Evolutionary conservation across 2,888 invertebrate genomes (phyloP).

Genomic region (Pegoplata infirma): DNA sequence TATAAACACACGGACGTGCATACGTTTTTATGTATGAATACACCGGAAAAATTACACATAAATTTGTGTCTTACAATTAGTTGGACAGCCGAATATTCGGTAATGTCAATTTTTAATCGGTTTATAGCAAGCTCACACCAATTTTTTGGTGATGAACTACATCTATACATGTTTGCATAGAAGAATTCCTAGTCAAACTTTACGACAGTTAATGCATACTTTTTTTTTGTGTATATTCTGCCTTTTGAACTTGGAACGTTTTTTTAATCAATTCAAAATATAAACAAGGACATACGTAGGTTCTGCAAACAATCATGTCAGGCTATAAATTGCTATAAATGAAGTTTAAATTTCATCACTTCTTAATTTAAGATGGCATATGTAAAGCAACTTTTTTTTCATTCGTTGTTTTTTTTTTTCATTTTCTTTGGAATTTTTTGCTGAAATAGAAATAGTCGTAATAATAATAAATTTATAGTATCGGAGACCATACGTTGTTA

Average conservation of each 20-base stretch:
- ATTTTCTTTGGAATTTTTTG: no score
- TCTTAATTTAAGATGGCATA: slow-evolving; percentile 39
- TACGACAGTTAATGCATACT: no score
- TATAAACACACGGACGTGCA: background rate
- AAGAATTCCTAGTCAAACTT: no score
- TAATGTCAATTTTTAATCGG: no score
- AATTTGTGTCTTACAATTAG: no score
- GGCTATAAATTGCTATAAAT: slow-evolving; percentile 39
- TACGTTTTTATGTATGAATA: background rate
- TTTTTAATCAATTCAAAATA: background rate
- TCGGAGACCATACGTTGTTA: slow-evolving; percentile 61
- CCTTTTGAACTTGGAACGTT: no score
- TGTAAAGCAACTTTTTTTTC: slow-evolving; percentile 15
- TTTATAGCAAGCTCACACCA: no score
- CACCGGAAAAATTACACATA: no score
- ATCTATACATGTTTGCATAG: no score
- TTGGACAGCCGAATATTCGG: no score
- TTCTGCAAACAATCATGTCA: background rate
- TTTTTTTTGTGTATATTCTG: no score
- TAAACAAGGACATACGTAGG: background rate
- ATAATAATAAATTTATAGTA: slow-evolving; percentile 56
- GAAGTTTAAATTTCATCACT: slow-evolving; percentile 46
- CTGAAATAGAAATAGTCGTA: slow-evolving; percentile 34
- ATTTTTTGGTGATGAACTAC: no score
- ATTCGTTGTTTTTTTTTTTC: background rate